A percentile compares a stretch with the other conserved stretches of the same genome.
These are phyloP conservation scores for Dynastes tityus DNA, from an alignment of 2,888 invertebrate species.

Conservation along the genomic window DNA sequence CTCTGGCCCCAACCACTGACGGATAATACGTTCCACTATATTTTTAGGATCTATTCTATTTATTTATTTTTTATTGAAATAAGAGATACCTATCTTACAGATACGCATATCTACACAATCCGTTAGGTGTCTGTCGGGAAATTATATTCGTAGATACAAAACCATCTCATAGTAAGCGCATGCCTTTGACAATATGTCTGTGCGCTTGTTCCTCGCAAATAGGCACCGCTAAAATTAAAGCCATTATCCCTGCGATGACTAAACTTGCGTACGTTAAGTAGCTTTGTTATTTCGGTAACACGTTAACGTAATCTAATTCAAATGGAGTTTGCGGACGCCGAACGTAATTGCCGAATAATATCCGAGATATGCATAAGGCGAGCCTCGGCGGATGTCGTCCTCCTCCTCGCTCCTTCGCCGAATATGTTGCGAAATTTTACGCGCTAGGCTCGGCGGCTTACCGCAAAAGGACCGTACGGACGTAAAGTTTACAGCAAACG, in stretches of 20 bases:
- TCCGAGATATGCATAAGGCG: slow-evolving; percentile 29
- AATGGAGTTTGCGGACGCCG: slow-evolving; percentile 21
- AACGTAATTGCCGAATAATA: slow-evolving; percentile 42
- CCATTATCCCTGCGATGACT: slow-evolving; percentile 7
- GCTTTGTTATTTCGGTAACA: slow-evolving; percentile 41
- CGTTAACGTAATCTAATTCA: slow-evolving; percentile 38
- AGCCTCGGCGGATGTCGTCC: too few species aligned
- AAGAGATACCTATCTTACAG: too few species aligned
- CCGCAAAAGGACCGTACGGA: slow-evolving; percentile 37
- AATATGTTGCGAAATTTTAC: slow-evolving; percentile 41
- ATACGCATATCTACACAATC: too few species aligned
- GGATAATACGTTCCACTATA: too few species aligned
- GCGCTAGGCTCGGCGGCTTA: slow-evolving; percentile 23
- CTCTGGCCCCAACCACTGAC: too few species aligned
- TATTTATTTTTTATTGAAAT: too few species aligned
- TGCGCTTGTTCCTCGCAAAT: not conserved
- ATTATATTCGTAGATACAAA: too few species aligned
- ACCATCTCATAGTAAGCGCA: too few species aligned
- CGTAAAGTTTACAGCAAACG: slow-evolving; percentile 17
- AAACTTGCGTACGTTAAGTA: slow-evolving; percentile 38
- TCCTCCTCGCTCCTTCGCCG: not conserved
- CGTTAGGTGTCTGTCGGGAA: too few species aligned
- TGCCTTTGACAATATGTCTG: too few species aligned
- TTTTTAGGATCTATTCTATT: too few species aligned
- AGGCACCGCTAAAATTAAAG: slow-evolving; percentile 16